These are phyloP conservation scores for Patella vulgata DNA, from an alignment of 1,140 invertebrate genomes.

Conservation along the genomic window DNA sequence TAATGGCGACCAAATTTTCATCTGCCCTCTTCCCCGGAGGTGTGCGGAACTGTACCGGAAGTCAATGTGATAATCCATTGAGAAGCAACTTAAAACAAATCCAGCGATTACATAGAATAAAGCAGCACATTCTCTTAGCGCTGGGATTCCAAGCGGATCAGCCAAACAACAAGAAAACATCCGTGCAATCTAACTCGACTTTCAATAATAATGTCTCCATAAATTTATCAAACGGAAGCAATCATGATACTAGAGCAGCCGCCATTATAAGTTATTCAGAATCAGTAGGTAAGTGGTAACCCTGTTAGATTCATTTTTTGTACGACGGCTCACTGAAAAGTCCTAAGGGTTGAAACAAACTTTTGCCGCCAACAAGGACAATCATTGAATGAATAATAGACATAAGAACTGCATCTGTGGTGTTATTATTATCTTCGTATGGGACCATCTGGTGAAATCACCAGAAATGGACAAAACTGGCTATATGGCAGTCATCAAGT, in stretches of 20 bases:
- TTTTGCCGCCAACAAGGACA: too few relatives aligned
- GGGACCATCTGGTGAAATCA: neutral
- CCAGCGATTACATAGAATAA: constrained; percentile 12
- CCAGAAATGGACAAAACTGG: neutral
- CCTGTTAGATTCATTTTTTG: neutral
- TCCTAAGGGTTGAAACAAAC: neutral
- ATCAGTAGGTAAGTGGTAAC: constrained; percentile 2
- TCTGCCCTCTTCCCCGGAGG: too few relatives aligned
- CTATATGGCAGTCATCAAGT: too few relatives aligned
- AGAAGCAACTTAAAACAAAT: constrained; percentile 10
- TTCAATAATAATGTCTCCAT: neutral
- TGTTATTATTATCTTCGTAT: neutral
- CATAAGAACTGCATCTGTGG: too few relatives aligned
- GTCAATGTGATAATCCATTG: neutral
- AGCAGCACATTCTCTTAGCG: constrained; percentile 8
- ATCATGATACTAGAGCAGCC: neutral
- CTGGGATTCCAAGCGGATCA: neutral
- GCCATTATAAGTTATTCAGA: constrained; percentile 9
- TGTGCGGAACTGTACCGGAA: too few relatives aligned
- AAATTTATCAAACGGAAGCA: neutral
- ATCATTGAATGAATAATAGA: too few relatives aligned
- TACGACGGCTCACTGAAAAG: too few relatives aligned
- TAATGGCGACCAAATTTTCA: too few relatives aligned
- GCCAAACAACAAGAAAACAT: neutral
- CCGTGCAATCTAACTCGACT: neutral